Conservation (phyloP, 2,797 vertebrate species). For the Myiotriccus ornatus region DNA sequence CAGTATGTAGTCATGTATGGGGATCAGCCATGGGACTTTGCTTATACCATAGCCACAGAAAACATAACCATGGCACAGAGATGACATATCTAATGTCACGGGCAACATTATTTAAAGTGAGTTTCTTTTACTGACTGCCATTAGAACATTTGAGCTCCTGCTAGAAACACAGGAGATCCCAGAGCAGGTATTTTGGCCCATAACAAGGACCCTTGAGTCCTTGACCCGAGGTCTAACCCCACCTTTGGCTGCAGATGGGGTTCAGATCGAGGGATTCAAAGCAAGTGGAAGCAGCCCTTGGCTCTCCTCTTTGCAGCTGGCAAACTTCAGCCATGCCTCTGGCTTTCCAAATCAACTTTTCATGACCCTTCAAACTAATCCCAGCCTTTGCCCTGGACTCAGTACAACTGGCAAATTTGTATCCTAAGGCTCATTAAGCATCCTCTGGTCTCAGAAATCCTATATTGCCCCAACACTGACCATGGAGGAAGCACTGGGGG, state of each 20-base stretch:
- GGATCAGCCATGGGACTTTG: not conserved
- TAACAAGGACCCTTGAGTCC: not conserved
- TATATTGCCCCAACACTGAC: not conserved
- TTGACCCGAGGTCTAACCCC: not conserved
- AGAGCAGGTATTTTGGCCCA: not conserved
- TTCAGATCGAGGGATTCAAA: not conserved
- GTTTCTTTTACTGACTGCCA: not conserved
- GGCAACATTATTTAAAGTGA: not conserved
- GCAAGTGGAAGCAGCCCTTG: not conserved
- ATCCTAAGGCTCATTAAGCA: not conserved
- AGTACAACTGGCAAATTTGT: slow-evolving; percentile 30
- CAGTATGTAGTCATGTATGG: not conserved
- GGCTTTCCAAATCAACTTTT: slow-evolving; percentile 30
- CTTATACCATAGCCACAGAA: not conserved
- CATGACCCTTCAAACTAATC: slow-evolving; percentile 1
- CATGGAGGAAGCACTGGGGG: not conserved
- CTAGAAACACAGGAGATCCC: not conserved
- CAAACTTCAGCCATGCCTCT: not conserved
- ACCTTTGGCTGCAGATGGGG: not conserved
- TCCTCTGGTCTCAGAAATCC: slow-evolving; percentile 21
- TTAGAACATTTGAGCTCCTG: not conserved
- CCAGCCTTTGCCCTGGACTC: slow-evolving; percentile 1
- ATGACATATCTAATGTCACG: not conserved
- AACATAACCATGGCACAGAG: not conserved
- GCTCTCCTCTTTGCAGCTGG: not conserved